A percentile compares a stretch with the other conserved stretches of the same genome.
phyloP scores from a whole-genome alignment of 2,113 vertebrate species.

The human (Homo sapiens) region GRCh38 chr18:41552001-41552500 shows the following conservation, averaged over 20 bases:
- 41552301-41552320: background rate
- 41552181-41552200: background rate
- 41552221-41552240: background rate
- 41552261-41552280: background rate
- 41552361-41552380: background rate
- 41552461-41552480: background rate
- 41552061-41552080: background rate
- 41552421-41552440: background rate
- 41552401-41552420: background rate
- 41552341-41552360: background rate
- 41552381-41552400: background rate
- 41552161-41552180: background rate
- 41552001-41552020: background rate
- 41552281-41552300: background rate
- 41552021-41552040: background rate
- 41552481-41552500: background rate
- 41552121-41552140: background rate
- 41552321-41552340: background rate
- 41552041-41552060: background rate
- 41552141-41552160: background rate
- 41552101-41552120: background rate
- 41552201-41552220: background rate
- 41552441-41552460: background rate
- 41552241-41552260: background rate
- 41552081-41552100: background rate